phyloP scores from a whole-genome alignment of 2,888 invertebrate genomes.

The Bunonema sp. region DNA sequence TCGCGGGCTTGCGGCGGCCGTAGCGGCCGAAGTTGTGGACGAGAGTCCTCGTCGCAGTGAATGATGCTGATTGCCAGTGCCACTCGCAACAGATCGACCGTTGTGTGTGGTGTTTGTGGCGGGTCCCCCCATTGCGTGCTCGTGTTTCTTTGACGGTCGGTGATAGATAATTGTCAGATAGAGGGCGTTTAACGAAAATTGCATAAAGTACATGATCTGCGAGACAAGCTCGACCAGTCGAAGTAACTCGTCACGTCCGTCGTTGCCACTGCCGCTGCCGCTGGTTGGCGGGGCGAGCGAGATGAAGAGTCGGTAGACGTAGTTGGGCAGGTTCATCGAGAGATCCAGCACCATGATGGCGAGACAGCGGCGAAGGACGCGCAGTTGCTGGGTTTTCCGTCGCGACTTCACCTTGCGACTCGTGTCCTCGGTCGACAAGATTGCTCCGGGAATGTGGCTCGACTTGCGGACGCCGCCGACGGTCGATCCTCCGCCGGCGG shows the following conservation, averaged over 20 bases:
- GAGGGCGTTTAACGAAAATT: conserved; percentile 4
- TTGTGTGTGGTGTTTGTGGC: too few relatives aligned
- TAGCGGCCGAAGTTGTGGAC: too few relatives aligned
- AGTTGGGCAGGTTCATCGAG: conserved; percentile 34
- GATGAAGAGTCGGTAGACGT: conserved; percentile 20
- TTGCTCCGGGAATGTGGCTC: too few relatives aligned
- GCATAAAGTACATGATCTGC: conserved; percentile 34
- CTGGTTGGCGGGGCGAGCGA: neutral
- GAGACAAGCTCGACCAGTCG: conserved; percentile 21
- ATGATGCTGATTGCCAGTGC: too few relatives aligned
- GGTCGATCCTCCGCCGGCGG: too few relatives aligned
- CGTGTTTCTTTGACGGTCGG: too few relatives aligned
- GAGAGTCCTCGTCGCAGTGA: too few relatives aligned
- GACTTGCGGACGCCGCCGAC: too few relatives aligned
- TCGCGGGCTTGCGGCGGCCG: too few relatives aligned
- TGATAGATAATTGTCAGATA: neutral
- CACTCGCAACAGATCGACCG: too few relatives aligned
- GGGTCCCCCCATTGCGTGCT: too few relatives aligned
- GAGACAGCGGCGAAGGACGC: conserved; percentile 26
- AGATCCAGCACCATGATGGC: conserved; percentile 33
- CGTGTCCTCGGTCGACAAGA: neutral
- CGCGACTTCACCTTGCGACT: conserved; percentile 11
- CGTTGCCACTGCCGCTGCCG: neutral
- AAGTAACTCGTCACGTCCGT: conserved; percentile 1
- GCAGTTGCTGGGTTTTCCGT: conserved; percentile 20